A percentile compares a stretch with the other conserved stretches of the same genome.
Conservation (phyloP, 2,113 vertebrate species). For the Hemibagrus wyckioides region DNA sequence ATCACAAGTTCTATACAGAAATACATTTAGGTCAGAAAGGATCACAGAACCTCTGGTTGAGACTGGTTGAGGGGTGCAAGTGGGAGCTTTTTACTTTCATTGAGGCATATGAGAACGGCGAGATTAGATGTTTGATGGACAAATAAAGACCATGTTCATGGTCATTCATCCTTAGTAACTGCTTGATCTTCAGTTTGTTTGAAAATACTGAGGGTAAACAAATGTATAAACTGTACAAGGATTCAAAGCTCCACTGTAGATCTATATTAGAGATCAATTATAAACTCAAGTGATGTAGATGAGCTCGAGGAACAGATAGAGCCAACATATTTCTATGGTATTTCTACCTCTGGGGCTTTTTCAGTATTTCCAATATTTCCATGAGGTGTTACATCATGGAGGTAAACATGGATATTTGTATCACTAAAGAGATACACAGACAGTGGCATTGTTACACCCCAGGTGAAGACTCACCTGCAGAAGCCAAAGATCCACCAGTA, state of each 20-base stretch:
- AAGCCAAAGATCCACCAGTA: constrained; percentile 83
- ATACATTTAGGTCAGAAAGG: not conserved
- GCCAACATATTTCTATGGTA: not conserved
- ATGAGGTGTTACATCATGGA: no score
- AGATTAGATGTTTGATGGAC: not conserved
- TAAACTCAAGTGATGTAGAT: not conserved
- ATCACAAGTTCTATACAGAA: no score
- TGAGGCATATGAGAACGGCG: not conserved
- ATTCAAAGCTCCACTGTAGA: not conserved
- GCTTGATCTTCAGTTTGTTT: not conserved
- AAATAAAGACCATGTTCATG: not conserved
- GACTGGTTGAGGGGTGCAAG: not conserved
- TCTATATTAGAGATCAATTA: not conserved
- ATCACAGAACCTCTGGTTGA: not conserved
- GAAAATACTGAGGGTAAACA: not conserved
- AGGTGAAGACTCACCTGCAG: constrained; percentile 76
- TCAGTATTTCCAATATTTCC: not conserved
- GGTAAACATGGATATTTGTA: not conserved
- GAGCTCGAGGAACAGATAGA: not conserved
- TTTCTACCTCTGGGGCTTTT: not conserved
- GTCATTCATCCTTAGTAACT: not conserved
- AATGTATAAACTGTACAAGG: not conserved
- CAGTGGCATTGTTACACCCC: no score
- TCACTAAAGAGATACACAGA: not conserved
- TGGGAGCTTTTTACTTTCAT: not conserved